Base-by-base conservation (phyloP, 2,888 invertebrate species). In the Cancer borealis region DNA sequence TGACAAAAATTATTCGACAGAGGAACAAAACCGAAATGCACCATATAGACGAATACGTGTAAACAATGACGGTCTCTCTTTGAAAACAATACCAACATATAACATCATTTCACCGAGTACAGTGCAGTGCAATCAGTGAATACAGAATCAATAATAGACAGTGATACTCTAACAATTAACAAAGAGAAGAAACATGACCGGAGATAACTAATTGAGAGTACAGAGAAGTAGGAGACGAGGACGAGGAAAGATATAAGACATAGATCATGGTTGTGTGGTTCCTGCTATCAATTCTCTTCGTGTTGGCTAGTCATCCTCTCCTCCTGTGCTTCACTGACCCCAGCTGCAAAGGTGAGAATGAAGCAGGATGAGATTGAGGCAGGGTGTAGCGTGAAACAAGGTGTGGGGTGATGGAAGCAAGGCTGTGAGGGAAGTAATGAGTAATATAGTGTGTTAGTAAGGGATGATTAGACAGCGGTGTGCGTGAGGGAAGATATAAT, bases 321-420 rank as follows among this genome's bases (percentile, higher is more conserved):
- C 47, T 89, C 8, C n/a, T 47, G 89, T 46, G 89, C 47, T 89
- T 79, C 79, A 26, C 8, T 26, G 79, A 79, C 54, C 60, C 90
- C 30, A 30, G 14, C 6, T 90, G 54, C 45, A 26, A 8, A 49
- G 49, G 60, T 90, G 49, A 73, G 46, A 60, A 54, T 54, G 54
- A 54, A 17, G 54, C 54, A 54, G 54, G 12, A 14, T 54, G 54
- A 54, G 54, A 17, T 17, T 17, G 54, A 2, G 54, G 54, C 54
- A 54, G 14, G 17, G 54, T 54, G 54, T 3, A 54, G 54, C 14
- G 54, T 54, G 54, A 54, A 12, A 12, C 17, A 17, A 14, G 54
- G 54, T 54, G 54, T 54, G 54, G 54, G 14, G 54, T 54, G 54
- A 49, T 54, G 54, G 10, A 10, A 54, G 54, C 3, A 14, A 54